Evolutionary conservation across 2,888 invertebrate genomes (phyloP).

Genomic region (Hypomecis punctinalis): DNA sequence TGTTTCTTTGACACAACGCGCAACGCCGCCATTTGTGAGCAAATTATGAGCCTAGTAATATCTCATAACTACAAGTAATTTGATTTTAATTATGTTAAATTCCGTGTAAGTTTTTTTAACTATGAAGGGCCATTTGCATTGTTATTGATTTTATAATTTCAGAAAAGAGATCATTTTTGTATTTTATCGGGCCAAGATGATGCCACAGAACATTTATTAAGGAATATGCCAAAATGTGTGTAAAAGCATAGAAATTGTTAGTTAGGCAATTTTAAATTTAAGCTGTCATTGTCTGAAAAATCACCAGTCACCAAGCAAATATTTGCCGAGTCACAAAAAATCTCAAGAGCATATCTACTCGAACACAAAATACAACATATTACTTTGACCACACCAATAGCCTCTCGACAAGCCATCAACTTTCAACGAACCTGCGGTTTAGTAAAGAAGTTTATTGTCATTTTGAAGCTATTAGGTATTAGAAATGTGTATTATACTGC

Average conservation of each 20-base stretch:
- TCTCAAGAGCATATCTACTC: background rate
- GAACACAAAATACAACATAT: slow-evolving; percentile 3
- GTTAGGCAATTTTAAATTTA: too few species aligned
- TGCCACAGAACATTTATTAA: too few species aligned
- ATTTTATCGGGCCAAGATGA: too few species aligned
- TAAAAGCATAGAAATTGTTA: too few species aligned
- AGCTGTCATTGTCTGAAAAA: background rate
- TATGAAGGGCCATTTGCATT: too few species aligned
- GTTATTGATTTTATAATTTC: too few species aligned
- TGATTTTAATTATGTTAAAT: too few species aligned
- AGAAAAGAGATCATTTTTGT: too few species aligned
- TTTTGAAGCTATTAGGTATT: slow-evolving; percentile 24
- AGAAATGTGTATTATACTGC: slow-evolving; percentile 24
- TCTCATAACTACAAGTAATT: too few species aligned
- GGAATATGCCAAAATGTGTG: too few species aligned
- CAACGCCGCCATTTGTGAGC: background rate
- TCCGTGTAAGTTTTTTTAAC: too few species aligned
- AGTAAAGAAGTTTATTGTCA: slow-evolving; percentile 27
- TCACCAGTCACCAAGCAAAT: background rate
- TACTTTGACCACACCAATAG: slow-evolving; percentile 11
- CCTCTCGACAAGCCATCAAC: slow-evolving; percentile 19
- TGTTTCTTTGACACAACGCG: background rate
- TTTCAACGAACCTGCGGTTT: slow-evolving; percentile 29
- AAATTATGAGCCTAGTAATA: too few species aligned
- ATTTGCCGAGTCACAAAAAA: slow-evolving; percentile 8